Evolutionary conservation across 2,113 vertebrate genomes (phyloP), one percentile per base, ranked within the genome.

Genomic region (Merops nubicus): DNA sequence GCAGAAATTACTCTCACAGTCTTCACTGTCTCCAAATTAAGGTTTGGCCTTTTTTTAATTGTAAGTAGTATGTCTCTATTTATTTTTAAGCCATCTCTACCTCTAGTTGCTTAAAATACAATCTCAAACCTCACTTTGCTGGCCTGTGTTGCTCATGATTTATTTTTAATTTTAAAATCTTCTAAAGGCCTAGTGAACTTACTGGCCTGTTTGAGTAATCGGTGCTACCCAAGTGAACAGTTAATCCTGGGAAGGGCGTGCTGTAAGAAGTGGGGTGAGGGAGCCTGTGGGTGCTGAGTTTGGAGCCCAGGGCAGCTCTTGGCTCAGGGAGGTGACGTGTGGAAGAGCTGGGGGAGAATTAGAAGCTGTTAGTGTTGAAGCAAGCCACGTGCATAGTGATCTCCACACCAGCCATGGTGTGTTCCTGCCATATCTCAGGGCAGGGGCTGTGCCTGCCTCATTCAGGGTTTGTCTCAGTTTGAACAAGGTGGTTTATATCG

Each of bases 321-420:
- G 1, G 47, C 50, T 56, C 19, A 1, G 57, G 31, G 19, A 33
- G 26, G 11, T 1, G 33, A 23, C 11, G 0, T 12, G 7, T 12
- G 36, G 65, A 17, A 15, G 59, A n/a, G 10, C 4, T 56, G 43
- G 9, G 48, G 56, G 72, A 60, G 34, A 42, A 2, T 3, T 38
- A 13, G 54, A 42, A 74, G 26, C 45, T 72, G 12, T 5, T 21
- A 23, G 43, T 2, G 0, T 20, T 17, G 1, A 53, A 69, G 4
- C 6, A 5, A 65, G 28, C 1, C 0, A 3, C 3, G 8, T 33
- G 6, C 56, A 16, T 25, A 3, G 47, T 12, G 2, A 9, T 40
- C 62, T 31, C 10, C 22, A 1, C 0, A 0, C 23, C 4, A 5
- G 2, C 36, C 0, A 0, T 4, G 57, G 21, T 59, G 43, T 26